Evolutionary conservation across 2,888 invertebrate genomes (phyloP), one percentile per base, ranked within the genome.

Genomic region (Congeria kusceri): DNA sequence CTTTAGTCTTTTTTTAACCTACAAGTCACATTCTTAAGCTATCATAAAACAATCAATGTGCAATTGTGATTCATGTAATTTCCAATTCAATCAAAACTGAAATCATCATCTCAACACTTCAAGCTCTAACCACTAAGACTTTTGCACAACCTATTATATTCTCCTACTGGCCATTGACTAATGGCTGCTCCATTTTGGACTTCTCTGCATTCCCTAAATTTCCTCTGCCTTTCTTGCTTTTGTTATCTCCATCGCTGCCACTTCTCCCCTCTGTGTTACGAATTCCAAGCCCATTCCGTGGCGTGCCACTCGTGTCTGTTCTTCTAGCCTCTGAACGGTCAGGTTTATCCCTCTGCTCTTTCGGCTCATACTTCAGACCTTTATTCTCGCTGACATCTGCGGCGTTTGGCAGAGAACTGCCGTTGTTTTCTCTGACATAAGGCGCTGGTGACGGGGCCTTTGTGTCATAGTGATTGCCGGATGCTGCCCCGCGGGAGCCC

Each of bases 171-270:
- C 32, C 32, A 32, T 32, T 32, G 11, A 32, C 11, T 32, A 32
- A 32, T 32, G 32, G 32, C 32, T 32, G 32, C 32, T 32, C 32
- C 32, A 32, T 32, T 7, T 32, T 32, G 4, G 32, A 32, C 11
- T 32, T 32, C 11, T 32, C 32, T 7, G 5, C 32, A 32, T 32
- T 32, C 5, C 32, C 32, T 11, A 32, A 7, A 11, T 32, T 32
- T 49, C 49, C 74, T 79, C 88, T 90, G 56, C 49, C 74, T 79
- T 89, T 90, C 28, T 80, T 84, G 20, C 53, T 77, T 68, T 89
- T 88, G 15, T 84, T 84, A 76, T 91, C 90, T 5, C 88, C 86
- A 61, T 90, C 90, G 68, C 87, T 88, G 5, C 89, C 89, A 76
- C 89, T 89, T 32, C 32, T 32, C 11, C 32, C 32, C 56, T 83